Evolutionary conservation across 2,888 invertebrate genomes (phyloP), one percentile per base, ranked within the genome.

Genomic region (Panzeria rudis): DNA sequence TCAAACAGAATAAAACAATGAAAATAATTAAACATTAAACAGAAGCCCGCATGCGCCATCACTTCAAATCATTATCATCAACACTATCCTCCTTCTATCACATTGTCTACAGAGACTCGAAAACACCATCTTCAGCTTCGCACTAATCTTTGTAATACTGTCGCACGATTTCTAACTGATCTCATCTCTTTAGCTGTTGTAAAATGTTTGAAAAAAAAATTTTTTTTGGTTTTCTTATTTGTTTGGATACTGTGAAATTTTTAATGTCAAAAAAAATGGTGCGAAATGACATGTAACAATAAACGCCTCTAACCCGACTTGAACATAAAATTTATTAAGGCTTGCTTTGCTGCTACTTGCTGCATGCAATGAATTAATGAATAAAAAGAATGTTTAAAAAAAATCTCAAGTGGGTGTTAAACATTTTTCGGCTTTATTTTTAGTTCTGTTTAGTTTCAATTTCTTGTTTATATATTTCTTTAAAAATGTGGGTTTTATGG

Each of bases 351-450:
- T 41, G 50, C 35, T 52, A 71, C 64, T 71, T 38, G 59, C 41
- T 66, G 59, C 41, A 50, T 54, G 66, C 56, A 79, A 41, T 44
- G 20, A 41, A 47, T 29, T 13, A 56, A 38, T 17, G 7, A 64
- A 54, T 41, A 13, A 71, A 66, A 15, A n/a, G 56, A 69, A 11
- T 15, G 25, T 47, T 17, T 23, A 32, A 71, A 73, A 23, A 35
- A 69, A 82, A 66, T 56, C 87, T 89, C 89, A 88, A 89, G 89
- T 89, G 89, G 88, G 87, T 89, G 87, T 84, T 87, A 86, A 88
- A 86, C 7, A 79, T 44, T 62, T 79, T 75, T 78, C 17, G 38
- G 44, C 41, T 77, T 52, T 44, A 71, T 50, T 75, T 68, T 78
- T 32, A 50, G 23, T 79, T 76, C n/a, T 77, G n/a, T 56, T 59